Evolutionary conservation across 2,888 invertebrate species (phyloP).

Genomic region (Halictus ligatus): DNA sequence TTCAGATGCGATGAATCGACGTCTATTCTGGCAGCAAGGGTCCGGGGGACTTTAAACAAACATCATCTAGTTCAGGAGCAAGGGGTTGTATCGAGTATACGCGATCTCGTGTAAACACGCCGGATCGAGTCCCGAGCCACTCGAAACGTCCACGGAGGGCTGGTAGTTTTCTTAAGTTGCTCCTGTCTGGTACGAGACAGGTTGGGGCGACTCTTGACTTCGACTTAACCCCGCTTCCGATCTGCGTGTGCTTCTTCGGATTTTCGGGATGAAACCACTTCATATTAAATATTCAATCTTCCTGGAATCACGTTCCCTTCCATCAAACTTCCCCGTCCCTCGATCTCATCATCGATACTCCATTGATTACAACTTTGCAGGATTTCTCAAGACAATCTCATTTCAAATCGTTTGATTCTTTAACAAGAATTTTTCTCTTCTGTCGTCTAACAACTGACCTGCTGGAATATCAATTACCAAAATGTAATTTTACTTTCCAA

Average conservation of each 20-base stretch:
- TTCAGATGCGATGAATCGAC: conserved; percentile 45
- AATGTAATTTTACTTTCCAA: neutral
- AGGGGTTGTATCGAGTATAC: conserved; percentile 70
- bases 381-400: neutral
- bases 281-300: neutral
- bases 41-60: conserved; percentile 70
- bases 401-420: neutral
- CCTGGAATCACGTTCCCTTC: neutral
- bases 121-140: conserved; percentile 73
- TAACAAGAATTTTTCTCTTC: neutral
- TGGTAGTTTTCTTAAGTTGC: conserved; percentile 75
- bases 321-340: neutral
- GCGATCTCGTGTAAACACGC: conserved; percentile 78
- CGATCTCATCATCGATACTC: neutral
- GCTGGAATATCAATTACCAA: neutral
- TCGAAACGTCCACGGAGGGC: conserved; percentile 77
- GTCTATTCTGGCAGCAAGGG: conserved; percentile 45
- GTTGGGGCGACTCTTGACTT: conserved; percentile 77
- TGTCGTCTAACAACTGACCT: too few species aligned
- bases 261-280: conserved; percentile 38
- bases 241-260: conserved; percentile 66
- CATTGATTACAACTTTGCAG: neutral
- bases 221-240: conserved; percentile 75
- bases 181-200: conserved; percentile 71
- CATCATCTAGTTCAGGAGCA: conserved; percentile 67